Base-by-base conservation (phyloP, 2,888 invertebrate species). In the Heteropelma amictum region DNA sequence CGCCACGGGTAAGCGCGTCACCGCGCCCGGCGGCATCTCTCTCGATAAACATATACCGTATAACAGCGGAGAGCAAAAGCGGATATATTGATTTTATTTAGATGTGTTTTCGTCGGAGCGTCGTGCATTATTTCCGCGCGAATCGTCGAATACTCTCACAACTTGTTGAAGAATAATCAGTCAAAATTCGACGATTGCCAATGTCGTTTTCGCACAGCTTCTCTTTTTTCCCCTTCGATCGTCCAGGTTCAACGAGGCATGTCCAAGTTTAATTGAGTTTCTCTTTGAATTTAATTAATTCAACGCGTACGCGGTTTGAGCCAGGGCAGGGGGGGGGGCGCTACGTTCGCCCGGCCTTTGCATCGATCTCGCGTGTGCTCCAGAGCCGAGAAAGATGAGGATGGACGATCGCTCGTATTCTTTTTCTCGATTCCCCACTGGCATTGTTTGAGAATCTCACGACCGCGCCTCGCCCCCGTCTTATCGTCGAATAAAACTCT, bases 201-300 rank as follows among this genome's bases (percentile, higher is more conserved):
- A 54, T 33, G 17, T 23, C 4, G n/a, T 17, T 33, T 19, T 21
- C 33, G 33, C 40, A 30, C 74, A 47, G 45, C 71, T 75, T 54
- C 67, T 75, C 67, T 67, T 42, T 71, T 61, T 75, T 75, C 61
- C 67, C 71, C 67, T 67, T 42, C 75, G 63, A 75, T 75, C 67
- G 75, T 75, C 65, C 40, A 65, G 67, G 49, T 56, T 61, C 71
- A 75, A 71, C 75, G 71, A 63, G 65, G 75, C 54, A 61, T 67
- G 75, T 71, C 61, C 60, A 75, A 75, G 75, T 75, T 75, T 71
- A 71, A 75, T 75, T 67, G 75, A 75, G 65, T 75, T 75, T 71
- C 49, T 61, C 65, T 71, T 71, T 70, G 65, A 61, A 67, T 67
- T 75, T 71, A 71, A 75, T 75, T 71, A 75, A 75, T 75, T 75